Base-by-base conservation (phyloP, 1,140 invertebrate genomes). In the Streblospio benedicti region DNA sequence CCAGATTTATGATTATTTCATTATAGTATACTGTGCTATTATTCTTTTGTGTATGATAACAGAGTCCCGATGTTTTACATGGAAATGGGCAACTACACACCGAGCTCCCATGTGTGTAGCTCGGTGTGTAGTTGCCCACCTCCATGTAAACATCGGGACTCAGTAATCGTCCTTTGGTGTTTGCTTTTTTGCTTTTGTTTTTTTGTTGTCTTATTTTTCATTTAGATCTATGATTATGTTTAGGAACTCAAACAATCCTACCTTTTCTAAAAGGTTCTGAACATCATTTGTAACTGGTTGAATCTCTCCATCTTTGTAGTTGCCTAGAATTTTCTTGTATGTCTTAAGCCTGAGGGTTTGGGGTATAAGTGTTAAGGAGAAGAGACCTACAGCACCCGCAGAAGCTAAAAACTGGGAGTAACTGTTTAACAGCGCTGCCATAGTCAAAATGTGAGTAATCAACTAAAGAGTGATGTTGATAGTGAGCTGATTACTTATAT, bases 321-420 rank as follows among this genome's bases (percentile, higher is more conserved):
- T 76, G 59, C 79, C 73, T 23, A 82, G 65, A 23, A 84, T 62
- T 1, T 81, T 71, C 52, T 73, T 76, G 62, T 81, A 83, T 61
- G 80, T 71, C 2, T 79, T 51, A 18, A 84, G 50, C 0, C 80
- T 73, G n/a, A 80, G 58, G 33, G 81, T 81, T 35, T 85, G 73
- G 1, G 83, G 81, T 27, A 81, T 16, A 4, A 64, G 38, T 20
- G 56, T 45, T 14, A 47, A 35, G 2, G 18, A 38, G 30, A 60
- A 47, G 4, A 47, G 45, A 2, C 25, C 25, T 23, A 23, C 45
- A 2, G 30, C 30, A 4, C 45, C 45, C 12, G 45, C n/a, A 12
- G 23, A 23, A 4, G 30, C 45, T 6, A 47, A n/a, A 23, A 47
- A 27, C 45, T 47, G 45, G 45, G 30, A 47, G 45, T 47, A 5